phyloP scores from a whole-genome alignment of 2,113 vertebrate genomes.

The Cryptomyrus ogoouensis region DNA sequence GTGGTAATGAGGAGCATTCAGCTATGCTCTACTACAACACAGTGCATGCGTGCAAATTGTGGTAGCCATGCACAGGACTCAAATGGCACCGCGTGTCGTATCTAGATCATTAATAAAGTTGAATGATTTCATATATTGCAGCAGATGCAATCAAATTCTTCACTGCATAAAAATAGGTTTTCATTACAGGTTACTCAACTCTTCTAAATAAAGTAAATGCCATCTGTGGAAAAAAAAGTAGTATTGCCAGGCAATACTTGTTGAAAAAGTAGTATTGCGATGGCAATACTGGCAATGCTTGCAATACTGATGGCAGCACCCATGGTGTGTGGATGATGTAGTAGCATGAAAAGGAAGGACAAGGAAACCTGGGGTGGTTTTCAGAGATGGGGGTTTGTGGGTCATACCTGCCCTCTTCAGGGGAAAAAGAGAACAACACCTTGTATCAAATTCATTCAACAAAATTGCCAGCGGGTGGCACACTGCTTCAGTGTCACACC shows the following conservation, averaged over 20 bases:
- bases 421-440: neutral
- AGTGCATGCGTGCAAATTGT: neutral
- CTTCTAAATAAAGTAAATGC: neutral
- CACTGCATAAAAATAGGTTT: neutral
- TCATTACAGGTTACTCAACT: neutral
- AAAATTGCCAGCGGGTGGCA: neutral
- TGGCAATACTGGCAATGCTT: neutral
- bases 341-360: neutral
- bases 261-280: neutral
- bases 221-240: neutral
- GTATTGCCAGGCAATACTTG: neutral
- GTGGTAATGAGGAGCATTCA: neutral
- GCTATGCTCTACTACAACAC: neutral
- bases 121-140: neutral
- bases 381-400: neutral
- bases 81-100: neutral
- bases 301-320: neutral
- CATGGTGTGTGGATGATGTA: neutral
- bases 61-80: neutral
- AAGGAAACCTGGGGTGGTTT: neutral
- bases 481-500: neutral
- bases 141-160: neutral
- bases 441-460: neutral
- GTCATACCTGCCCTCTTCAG: constrained; percentile 12
- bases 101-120: neutral